Base-by-base conservation (phyloP, 2,113 vertebrate genomes). In the Myrmecobius fasciatus region DNA sequence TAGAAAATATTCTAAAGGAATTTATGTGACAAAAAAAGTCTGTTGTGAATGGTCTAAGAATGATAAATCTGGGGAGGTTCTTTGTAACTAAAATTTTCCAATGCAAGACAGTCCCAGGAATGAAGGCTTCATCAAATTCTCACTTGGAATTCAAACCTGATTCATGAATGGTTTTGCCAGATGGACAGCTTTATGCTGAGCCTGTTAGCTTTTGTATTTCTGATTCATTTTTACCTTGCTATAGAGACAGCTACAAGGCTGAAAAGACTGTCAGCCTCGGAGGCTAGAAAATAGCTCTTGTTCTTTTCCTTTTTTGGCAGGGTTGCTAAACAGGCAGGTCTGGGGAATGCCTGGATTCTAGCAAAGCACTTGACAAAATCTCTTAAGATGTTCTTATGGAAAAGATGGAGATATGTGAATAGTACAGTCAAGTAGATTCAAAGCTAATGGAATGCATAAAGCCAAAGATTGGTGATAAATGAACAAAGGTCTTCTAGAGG, bases 181-280 rank as follows among this genome's bases (percentile, higher is more conserved):
- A 83, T 43, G 67, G n/a, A 43, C 36, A 83, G 67, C n/a, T 83
- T 83, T 43, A 83, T 83, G 67, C 20, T 31, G 89, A 89, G 24
- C 51, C 54, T 95, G 52, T 89, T 91, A 93, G 91, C 53, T 52
- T 46, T 94, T 89, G 92, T 28, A 91, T 51, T 93, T 96, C 26
- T 89, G 89, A 94, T 25, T 83, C 67, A 92, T 92, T 46, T 92
- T 93, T 94, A 95, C 52, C 52, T 93, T 96, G 91, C 94, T 94
- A 92, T 12, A 95, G 93, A 93, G 25, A 95, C 53, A 92, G 48
- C 89, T 5, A 25, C 25, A 88, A 56, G 94, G 9, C 28, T 92
- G 93, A 91, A 88, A 93, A 94, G 53, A 56, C 60, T 14, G 67
- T 53, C 12, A 88, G 51, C 0, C 89, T 60, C 52, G 52, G 54